phyloP scores from a whole-genome alignment of 2,797 vertebrate genomes.

The Chelidonichthys spinosus region DNA sequence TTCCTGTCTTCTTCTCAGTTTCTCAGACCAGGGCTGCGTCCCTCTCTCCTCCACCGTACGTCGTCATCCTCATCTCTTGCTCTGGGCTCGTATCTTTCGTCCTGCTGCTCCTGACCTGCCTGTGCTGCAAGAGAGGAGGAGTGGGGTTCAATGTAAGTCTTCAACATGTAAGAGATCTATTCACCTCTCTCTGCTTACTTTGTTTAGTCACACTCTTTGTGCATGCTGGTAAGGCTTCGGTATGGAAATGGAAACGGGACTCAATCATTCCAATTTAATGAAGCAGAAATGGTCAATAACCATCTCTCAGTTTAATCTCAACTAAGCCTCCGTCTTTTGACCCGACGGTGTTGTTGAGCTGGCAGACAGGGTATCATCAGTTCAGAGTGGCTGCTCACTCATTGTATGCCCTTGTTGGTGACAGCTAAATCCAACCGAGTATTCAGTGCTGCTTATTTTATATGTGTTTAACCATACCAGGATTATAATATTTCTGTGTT shows the following conservation, averaged over 20 bases:
- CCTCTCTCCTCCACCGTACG: constrained; percentile 90
- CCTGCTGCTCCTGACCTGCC: constrained; percentile 93
- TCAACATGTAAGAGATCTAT: constrained; percentile 77
- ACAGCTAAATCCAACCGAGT: constrained; percentile 20
- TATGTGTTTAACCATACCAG: constrained; percentile 1
- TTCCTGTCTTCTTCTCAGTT: constrained; percentile 71
- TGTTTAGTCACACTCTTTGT: constrained; percentile 39
- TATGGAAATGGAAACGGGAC: constrained; percentile 25
- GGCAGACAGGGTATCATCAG: constrained; percentile 45
- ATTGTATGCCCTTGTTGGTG: constrained; percentile 29
- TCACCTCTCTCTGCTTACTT: constrained; percentile 64
- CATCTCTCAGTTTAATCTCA: constrained; percentile 39
- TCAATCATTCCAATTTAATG: constrained; percentile 48
- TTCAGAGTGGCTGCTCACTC: constrained; percentile 42
- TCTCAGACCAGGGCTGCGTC: constrained; percentile 86
- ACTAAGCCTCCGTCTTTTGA: constrained; percentile 33
- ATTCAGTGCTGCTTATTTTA: constrained; percentile 11
- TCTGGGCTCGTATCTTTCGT: constrained; percentile 94
- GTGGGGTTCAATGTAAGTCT: constrained; percentile 95
- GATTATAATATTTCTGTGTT: constrained; percentile 23
- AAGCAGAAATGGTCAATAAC: constrained; percentile 57
- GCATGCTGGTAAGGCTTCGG: constrained; percentile 24
- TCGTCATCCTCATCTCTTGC: constrained; percentile 95
- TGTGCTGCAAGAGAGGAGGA: constrained; percentile 93
- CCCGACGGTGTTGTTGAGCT: constrained; percentile 32